These are phyloP conservation scores for Nycticorax nycticorax DNA, from an alignment of 2,113 vertebrate species.

Conservation along the genomic window DNA sequence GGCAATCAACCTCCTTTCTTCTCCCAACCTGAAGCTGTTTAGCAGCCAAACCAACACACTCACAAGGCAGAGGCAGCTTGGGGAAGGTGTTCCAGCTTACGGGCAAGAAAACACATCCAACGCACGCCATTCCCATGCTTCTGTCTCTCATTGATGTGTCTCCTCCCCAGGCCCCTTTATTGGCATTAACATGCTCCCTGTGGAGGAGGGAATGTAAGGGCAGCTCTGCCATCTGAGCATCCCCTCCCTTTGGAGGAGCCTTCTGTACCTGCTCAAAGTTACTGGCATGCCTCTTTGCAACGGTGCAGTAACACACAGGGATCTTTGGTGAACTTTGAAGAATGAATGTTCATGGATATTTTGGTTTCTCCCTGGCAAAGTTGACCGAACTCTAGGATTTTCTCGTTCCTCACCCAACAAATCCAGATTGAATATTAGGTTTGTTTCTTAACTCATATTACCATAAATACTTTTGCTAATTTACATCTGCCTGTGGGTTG, in stretches of 20 bases:
- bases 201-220: background rate
- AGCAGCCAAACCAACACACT: background rate
- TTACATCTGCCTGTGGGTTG: background rate
- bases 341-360: background rate
- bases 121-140: background rate
- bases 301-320: rapidly evolving
- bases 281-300: background rate
- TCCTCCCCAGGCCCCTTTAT: background rate
- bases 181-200: rapidly evolving
- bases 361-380: background rate
- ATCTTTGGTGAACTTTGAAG: background rate
- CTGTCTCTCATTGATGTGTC: background rate
- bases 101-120: background rate
- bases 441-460: background rate
- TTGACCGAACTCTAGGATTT: background rate
- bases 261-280: background rate
- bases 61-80: background rate
- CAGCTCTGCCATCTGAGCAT: background rate
- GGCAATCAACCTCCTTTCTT: background rate
- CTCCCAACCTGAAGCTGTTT: background rate
- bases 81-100: background rate
- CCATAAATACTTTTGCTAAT: background rate
- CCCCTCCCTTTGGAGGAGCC: background rate
- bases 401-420: background rate
- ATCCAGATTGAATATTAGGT: background rate